Conservation (phyloP, 2,797 vertebrate species). For the Molossus alvarezi region DNA sequence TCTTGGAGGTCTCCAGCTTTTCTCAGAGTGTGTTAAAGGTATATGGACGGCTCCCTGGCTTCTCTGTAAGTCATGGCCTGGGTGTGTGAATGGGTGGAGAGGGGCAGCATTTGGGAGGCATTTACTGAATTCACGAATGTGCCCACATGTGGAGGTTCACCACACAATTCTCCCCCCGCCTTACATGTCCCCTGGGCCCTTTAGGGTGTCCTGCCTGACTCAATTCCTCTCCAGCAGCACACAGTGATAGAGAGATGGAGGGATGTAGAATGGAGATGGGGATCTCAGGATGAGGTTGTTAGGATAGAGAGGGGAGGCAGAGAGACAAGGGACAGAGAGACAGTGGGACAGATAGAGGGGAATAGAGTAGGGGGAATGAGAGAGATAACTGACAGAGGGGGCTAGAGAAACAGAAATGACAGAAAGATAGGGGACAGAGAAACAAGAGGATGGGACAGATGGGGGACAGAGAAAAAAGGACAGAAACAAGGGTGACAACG, state of each 20-base stretch:
- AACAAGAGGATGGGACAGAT: background rate
- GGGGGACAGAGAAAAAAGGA: background rate
- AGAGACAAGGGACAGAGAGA: background rate
- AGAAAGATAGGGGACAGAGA: conserved; percentile 10
- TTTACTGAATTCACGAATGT: conserved; percentile 74
- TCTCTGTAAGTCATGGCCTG: conserved; percentile 8
- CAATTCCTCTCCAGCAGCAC: conserved; percentile 35
- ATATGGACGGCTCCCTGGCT: background rate
- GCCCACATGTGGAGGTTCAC: conserved; percentile 52
- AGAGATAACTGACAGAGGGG: background rate
- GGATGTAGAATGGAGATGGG: background rate
- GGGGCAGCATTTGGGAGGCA: conserved; percentile 7
- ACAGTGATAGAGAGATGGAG: background rate
- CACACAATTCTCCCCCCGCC: background rate
- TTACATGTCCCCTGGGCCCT: background rate
- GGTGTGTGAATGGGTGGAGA: conserved; percentile 49
- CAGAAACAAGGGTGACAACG: conserved; percentile 27
- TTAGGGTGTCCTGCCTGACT: conserved; percentile 26
- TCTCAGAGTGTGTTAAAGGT: background rate
- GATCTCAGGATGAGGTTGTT: background rate
- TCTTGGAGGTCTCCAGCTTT: conserved; percentile 55
- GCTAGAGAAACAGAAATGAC: background rate
- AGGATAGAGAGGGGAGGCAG: background rate
- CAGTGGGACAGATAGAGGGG: background rate
- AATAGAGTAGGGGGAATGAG: background rate